Evolutionary conservation across 2,113 vertebrate genomes (phyloP).

Genomic region (Baryphthengus martii): DNA sequence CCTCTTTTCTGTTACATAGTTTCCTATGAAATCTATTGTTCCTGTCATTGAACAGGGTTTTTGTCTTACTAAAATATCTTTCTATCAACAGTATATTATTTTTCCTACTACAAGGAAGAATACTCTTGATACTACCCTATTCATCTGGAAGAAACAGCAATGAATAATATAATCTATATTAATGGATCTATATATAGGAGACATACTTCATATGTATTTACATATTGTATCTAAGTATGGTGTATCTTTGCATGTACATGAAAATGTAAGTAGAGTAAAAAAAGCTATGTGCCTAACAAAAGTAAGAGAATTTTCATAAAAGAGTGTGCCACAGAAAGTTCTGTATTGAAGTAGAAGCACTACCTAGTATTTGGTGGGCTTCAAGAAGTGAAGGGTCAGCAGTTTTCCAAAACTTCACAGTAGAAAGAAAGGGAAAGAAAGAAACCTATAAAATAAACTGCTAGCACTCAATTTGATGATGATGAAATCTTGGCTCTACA

Average conservation of each 20-base stretch:
- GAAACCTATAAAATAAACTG: neutral
- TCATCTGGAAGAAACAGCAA: neutral
- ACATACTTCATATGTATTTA: neutral
- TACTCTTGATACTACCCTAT: neutral
- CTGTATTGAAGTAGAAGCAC: neutral
- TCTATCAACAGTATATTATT: slow-evolving; percentile 2
- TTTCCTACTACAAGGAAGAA: neutral
- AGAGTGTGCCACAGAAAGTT: neutral
- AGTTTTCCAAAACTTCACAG: neutral
- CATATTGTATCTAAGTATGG: too few relatives aligned
- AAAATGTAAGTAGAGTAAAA: neutral
- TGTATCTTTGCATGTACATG: neutral
- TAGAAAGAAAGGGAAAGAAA: neutral
- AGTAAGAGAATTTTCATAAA: neutral
- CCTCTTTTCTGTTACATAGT: slow-evolving; percentile 57
- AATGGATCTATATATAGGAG: neutral
- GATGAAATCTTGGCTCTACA: neutral
- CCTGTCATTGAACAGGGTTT: slow-evolving; percentile 47
- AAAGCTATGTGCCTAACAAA: neutral
- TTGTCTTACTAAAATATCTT: slow-evolving; percentile 24
- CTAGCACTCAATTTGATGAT: too few relatives aligned
- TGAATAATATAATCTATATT: neutral
- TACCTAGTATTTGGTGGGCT: neutral
- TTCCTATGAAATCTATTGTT: slow-evolving; percentile 71
- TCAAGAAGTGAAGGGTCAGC: neutral